phyloP scores from a whole-genome alignment of 2,888 invertebrate species.

The Callyntrura sp. region DNA sequence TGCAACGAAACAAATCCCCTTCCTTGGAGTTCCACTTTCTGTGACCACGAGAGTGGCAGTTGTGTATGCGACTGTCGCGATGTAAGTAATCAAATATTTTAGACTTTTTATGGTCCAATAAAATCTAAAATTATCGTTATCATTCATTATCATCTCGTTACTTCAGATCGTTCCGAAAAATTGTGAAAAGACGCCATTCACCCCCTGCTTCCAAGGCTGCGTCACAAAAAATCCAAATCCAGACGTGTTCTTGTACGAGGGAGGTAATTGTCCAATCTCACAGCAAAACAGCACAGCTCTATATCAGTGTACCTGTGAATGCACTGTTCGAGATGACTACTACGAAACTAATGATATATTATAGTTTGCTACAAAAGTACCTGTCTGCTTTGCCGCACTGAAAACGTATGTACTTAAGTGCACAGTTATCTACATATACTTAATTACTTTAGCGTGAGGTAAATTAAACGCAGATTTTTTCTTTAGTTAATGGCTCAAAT shows the following conservation, averaged over 20 bases:
- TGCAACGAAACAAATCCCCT: conserved; percentile 75
- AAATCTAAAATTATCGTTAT: no score
- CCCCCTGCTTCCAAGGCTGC: conserved; percentile 80
- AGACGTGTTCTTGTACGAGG: conserved; percentile 81
- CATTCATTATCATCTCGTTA: no score
- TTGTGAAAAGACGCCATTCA: conserved; percentile 75
- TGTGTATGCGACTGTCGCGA: conserved; percentile 83
- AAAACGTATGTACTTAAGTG: no score
- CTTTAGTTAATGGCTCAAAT: no score
- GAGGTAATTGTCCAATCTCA: conserved; percentile 77
- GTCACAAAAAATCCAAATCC: conserved; percentile 82
- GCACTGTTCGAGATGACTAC: conserved; percentile 77
- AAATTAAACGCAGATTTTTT: no score
- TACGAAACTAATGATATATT: conserved; percentile 78
- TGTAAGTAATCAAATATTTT: conserved; percentile 74
- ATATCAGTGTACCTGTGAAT: conserved; percentile 78
- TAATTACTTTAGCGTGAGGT: no score
- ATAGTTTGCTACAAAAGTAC: no score
- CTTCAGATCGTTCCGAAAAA: conserved; percentile 40
- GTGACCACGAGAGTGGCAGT: conserved; percentile 78
- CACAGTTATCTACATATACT: not conserved
- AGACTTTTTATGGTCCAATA: no score
- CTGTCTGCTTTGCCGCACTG: no score
- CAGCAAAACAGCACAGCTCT: conserved; percentile 27
- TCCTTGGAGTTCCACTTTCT: conserved; percentile 81